Percentiles rank a stretch among this genome's conserved stretches.
These are phyloP conservation scores for Tachyglossus aculeatus DNA, from an alignment of 2,797 vertebrate genomes.

Conservation along the genomic window DNA sequence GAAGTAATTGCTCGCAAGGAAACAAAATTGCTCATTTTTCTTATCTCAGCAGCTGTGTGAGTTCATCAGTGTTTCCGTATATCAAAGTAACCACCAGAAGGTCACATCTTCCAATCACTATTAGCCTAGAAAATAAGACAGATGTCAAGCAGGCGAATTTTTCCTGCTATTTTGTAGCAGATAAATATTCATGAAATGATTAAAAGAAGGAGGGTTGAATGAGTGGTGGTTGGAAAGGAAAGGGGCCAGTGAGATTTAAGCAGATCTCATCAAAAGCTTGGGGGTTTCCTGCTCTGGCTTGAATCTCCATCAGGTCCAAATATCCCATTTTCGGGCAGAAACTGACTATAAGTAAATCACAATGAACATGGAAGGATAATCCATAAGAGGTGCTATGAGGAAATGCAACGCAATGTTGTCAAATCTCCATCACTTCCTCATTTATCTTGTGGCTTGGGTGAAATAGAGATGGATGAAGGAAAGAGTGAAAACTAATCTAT, in stretches of 20 bases:
- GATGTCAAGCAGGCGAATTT: conserved; percentile 24
- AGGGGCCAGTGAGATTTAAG: not conserved
- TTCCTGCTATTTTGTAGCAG: conserved; percentile 20
- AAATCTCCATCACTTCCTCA: not conserved
- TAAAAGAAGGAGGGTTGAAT: too few relatives aligned
- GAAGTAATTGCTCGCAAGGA: not conserved
- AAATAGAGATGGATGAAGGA: conserved; percentile 15
- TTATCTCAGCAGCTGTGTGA: not conserved
- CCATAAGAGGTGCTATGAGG: not conserved
- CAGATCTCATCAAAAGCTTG: not conserved
- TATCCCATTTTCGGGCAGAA: conserved; percentile 15
- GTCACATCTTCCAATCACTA: not conserved
- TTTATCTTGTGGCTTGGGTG: conserved; percentile 9
- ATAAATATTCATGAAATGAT: conserved; percentile 28
- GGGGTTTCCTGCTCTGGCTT: not conserved
- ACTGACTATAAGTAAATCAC: conserved; percentile 1
- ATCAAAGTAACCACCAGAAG: not conserved
- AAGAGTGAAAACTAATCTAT: conserved; percentile 10
- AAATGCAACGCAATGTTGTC: not conserved
- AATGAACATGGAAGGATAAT: not conserved
- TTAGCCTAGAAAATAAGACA: conserved; percentile 8
- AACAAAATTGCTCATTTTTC: not conserved
- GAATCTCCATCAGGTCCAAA: conserved; percentile 13
- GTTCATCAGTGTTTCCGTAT: not conserved
- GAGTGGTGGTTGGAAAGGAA: not conserved